phyloP scores from a whole-genome alignment of 2,113 vertebrate species.

The Picathartes gymnocephalus region DNA sequence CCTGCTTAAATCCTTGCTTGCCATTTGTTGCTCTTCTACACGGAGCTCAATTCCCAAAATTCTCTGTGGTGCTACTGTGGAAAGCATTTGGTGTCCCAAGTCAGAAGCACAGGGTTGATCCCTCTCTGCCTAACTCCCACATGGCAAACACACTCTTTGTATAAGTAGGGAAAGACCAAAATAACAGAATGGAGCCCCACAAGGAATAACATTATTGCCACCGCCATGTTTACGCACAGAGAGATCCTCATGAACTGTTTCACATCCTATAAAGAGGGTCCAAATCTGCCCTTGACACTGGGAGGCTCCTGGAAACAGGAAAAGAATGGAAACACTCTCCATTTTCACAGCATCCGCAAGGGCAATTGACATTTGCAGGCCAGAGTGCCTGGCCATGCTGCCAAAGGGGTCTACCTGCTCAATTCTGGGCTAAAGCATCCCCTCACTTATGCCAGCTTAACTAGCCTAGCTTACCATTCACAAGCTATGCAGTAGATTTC shows the following conservation, averaged over 20 bases:
- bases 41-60: neutral
- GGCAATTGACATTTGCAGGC: neutral
- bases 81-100: neutral
- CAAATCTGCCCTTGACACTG: neutral
- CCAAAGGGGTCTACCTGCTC: neutral
- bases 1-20: neutral
- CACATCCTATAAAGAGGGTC: neutral
- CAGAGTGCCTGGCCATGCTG: neutral
- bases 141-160: fast-evolving
- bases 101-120: neutral
- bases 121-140: neutral
- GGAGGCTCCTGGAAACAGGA: neutral
- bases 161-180: neutral
- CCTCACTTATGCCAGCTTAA: neutral
- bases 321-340: neutral
- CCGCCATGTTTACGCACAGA: neutral
- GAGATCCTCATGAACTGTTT: fast-evolving
- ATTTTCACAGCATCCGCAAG: neutral
- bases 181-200: neutral
- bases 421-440: neutral
- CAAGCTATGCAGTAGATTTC: neutral
- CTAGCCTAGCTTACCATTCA: neutral
- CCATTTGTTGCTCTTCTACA: neutral
- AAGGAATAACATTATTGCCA: neutral
- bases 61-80: neutral